These are phyloP conservation scores for Setophaga coronata DNA, from an alignment of 2,113 vertebrate genomes.

Conservation along the genomic window DNA sequence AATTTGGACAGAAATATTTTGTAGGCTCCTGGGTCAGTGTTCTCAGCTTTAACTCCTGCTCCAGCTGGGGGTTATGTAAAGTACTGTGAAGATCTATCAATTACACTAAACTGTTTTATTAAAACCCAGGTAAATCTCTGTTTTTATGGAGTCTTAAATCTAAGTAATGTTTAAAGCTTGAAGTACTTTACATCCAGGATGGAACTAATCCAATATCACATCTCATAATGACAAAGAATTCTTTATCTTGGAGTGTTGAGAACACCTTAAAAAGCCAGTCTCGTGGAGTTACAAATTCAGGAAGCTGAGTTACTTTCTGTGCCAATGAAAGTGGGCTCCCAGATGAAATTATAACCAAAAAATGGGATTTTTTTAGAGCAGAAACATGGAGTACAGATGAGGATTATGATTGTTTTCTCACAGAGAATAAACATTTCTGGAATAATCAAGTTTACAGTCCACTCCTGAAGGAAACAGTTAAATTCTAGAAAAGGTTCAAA, in stretches of 20 bases:
- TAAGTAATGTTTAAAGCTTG: background rate
- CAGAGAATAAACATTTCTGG: fast-evolving
- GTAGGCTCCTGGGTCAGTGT: background rate
- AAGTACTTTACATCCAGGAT: background rate
- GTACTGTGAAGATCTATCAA: background rate
- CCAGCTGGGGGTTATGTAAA: background rate
- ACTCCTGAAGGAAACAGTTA: background rate
- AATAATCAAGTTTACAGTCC: background rate
- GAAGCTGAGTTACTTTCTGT: background rate
- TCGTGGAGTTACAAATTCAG: background rate
- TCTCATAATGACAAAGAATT: background rate
- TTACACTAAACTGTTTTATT: background rate
- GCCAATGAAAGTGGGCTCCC: background rate
- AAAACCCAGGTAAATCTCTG: background rate
- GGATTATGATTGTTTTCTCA: background rate
- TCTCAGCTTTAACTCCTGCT: background rate
- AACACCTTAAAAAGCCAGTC: background rate
- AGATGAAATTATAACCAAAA: background rate
- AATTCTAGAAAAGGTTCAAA: background rate
- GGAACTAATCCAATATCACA: background rate
- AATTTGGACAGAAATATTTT: background rate
- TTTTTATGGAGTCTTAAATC: background rate
- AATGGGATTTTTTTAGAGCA: background rate
- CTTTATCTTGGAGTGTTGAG: background rate
- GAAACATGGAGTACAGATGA: background rate